Conservation (phyloP, 2,888 invertebrate genomes). For the Dryobotodes eremita region DNA sequence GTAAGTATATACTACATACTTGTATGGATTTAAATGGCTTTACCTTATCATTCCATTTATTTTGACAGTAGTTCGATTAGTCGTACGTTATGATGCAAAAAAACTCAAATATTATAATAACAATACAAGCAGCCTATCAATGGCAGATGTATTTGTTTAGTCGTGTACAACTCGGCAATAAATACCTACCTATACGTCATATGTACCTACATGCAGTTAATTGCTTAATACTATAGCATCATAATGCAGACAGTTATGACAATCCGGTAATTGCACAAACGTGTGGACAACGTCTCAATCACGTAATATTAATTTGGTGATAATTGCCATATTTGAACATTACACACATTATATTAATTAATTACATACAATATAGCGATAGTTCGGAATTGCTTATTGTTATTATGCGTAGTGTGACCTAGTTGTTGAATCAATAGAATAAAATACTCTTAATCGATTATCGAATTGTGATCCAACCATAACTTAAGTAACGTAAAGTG, state of each 20-base stretch:
- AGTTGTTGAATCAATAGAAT: conserved; percentile 19
- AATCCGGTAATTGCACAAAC: conserved; percentile 46
- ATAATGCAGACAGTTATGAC: conserved; percentile 29
- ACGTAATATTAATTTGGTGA: conserved; percentile 57
- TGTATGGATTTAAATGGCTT: conserved; percentile 36
- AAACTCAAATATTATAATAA: not conserved
- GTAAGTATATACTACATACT: conserved; percentile 38
- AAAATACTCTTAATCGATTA: too few species aligned
- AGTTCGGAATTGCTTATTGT: conserved; percentile 26
- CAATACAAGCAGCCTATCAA: not conserved
- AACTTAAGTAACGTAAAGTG: not conserved
- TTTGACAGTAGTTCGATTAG: conserved; percentile 12
- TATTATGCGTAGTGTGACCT: not conserved
- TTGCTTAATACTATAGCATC: conserved; percentile 18
- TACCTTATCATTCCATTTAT: conserved; percentile 27
- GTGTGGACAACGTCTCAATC: conserved; percentile 43
- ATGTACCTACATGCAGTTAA: conserved; percentile 29
- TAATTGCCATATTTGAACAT: conserved; percentile 58
- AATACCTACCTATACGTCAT: not conserved
- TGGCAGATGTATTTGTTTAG: conserved; percentile 1
- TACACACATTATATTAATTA: conserved; percentile 35
- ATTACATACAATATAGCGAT: conserved; percentile 13
- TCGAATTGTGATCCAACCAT: conserved; percentile 1
- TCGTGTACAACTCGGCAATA: not conserved
- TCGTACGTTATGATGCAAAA: not conserved